phyloP scores from a whole-genome alignment of 2,888 invertebrate species.

The Tillus elongatus region DNA sequence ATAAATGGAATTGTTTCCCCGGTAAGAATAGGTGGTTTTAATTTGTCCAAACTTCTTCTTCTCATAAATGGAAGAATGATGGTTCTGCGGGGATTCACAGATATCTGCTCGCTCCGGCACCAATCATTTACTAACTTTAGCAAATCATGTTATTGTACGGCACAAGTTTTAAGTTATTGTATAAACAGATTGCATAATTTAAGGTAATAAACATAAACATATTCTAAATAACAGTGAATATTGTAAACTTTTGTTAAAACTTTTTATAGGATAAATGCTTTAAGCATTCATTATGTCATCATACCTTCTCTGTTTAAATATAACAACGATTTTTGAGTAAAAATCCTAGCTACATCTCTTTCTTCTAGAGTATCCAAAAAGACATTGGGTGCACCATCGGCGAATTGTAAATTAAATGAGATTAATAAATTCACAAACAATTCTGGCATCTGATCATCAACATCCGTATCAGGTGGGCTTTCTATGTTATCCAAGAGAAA shows the following conservation, averaged over 20 bases:
- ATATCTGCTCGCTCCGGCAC: no score
- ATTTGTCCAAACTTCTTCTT: no score
- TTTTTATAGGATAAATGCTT: neutral
- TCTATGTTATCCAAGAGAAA: slow-evolving; percentile 79
- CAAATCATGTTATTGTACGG: no score
- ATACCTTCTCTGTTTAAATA: slow-evolving; percentile 85
- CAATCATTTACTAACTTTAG: no score
- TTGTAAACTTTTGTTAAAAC: neutral
- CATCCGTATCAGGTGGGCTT: slow-evolving; percentile 66
- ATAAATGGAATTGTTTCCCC: no score
- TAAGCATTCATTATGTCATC: slow-evolving; percentile 7
- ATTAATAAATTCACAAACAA: slow-evolving; percentile 73
- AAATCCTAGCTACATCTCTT: slow-evolving; percentile 67
- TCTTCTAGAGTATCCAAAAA: slow-evolving; percentile 61
- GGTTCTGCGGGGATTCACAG: no score
- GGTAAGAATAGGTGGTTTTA: no score
- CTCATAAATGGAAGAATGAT: no score
- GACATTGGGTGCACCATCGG: slow-evolving; percentile 56
- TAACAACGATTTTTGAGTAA: slow-evolving; percentile 82
- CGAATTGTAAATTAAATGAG: slow-evolving; percentile 85
- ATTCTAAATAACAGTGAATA: no score
- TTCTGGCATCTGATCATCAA: slow-evolving; percentile 79
- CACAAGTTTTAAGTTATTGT: no score
- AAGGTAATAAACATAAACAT: no score
- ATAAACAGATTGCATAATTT: no score